A percentile compares a stretch with the other conserved stretches of the same genome.
phyloP scores from a whole-genome alignment of 1,140 invertebrate genomes.

The Glomeris maerens region DNA sequence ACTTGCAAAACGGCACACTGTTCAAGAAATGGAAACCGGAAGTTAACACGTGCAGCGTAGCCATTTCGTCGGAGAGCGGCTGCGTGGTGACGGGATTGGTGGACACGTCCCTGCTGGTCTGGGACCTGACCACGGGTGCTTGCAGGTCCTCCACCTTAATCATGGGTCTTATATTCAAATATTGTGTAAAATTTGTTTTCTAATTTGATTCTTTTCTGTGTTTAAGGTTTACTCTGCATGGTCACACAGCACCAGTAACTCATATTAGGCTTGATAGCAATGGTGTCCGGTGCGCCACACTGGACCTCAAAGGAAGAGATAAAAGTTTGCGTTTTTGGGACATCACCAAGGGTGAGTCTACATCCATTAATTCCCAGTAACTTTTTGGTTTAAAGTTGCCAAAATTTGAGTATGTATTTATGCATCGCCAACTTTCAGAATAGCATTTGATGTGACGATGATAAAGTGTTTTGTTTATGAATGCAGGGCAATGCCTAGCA shows the following conservation, averaged over 20 bases:
- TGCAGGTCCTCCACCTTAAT: conserved; percentile 22
- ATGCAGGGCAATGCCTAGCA: conserved; percentile 51
- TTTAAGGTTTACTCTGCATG: conserved; percentile 45
- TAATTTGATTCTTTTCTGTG: conserved; percentile 2
- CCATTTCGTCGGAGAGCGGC: conserved; percentile 59
- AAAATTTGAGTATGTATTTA: too few species aligned
- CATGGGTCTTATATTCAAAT: not conserved
- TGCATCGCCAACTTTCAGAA: too few species aligned
- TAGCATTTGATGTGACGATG: too few species aligned
- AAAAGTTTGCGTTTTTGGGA: conserved; percentile 62
- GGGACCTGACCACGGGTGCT: conserved; percentile 67
- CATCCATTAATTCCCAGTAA: too few species aligned
- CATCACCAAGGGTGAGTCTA: conserved; percentile 53
- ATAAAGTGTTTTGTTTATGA: conserved; percentile 14
- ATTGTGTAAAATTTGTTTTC: conserved; percentile 7
- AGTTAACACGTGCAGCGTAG: conserved; percentile 58
- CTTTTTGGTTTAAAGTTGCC: not conserved
- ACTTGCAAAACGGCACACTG: conserved; percentile 76
- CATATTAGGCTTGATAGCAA: conserved; percentile 51
- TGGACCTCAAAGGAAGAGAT: conserved; percentile 48
- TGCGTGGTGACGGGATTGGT: conserved; percentile 69
- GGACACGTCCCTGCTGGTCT: conserved; percentile 64
- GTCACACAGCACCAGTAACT: conserved; percentile 58
- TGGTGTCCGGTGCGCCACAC: conserved; percentile 52
- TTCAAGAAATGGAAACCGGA: conserved; percentile 82